A percentile compares a stretch with the other conserved stretches of the same genome.
Evolutionary conservation across 2,797 vertebrate genomes (phyloP).

Genomic region (Mormyrops attenuatus): DNA sequence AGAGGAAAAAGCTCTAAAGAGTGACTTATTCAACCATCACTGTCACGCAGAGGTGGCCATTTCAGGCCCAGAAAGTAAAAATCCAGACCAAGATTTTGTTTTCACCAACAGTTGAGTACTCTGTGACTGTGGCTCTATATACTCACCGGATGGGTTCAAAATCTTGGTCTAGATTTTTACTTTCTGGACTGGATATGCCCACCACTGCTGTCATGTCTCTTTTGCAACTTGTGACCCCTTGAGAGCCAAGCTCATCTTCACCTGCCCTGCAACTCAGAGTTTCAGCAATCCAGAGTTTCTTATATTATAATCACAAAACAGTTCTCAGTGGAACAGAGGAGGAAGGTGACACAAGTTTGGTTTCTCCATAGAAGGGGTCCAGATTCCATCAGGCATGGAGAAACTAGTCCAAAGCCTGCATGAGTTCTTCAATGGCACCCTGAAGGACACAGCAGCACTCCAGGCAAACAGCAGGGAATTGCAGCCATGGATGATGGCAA

Average conservation of each 20-base stretch:
- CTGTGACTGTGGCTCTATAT: neutral
- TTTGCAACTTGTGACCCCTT: neutral
- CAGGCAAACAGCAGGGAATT: neutral
- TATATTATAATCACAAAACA: neutral
- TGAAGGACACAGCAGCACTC: neutral
- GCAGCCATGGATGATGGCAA: neutral
- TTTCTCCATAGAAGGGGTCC: neutral
- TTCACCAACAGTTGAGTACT: neutral
- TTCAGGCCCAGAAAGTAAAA: neutral
- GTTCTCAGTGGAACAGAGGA: neutral
- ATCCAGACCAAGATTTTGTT: neutral
- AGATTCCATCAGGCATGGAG: neutral
- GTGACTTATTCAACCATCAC: neutral
- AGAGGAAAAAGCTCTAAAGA: neutral
- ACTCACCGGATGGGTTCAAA: neutral
- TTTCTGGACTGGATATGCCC: neutral
- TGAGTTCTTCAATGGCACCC: neutral
- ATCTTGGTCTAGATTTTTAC: neutral
- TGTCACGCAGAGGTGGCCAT: neutral
- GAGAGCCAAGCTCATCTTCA: neutral
- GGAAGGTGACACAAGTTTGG: neutral
- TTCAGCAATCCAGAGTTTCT: neutral
- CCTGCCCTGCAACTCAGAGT: neutral
- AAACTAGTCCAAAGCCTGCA: neutral
- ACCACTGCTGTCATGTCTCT: neutral